Base-by-base conservation (phyloP, 1,140 invertebrate species). In the Planococcus citri region DNA sequence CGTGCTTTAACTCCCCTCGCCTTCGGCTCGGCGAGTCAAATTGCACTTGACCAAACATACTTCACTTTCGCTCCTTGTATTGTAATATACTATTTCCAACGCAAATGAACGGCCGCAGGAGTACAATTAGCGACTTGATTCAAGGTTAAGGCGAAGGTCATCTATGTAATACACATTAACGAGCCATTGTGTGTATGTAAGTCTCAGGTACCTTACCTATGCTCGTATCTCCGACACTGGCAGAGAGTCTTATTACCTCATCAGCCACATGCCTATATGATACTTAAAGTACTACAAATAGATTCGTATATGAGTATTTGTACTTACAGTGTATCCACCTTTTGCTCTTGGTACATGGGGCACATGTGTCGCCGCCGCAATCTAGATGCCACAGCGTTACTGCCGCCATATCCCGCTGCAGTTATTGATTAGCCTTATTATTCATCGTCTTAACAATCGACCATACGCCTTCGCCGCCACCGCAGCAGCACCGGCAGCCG, bases 141-240 rank as follows among this genome's bases (percentile, higher is more conserved):
- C 60, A 64, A 64, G 60, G 60, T 64, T 64, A 64, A 64, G 60
- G 60, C 60, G 60, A 64, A 64, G 60, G 60, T 64, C 60, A 27
- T n/a, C 60, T 22, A 25, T 20, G 60, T 64, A 64, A 27, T 64
- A 64, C 22, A 64, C 60, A 24, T 64, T 64, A 64, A 64, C 60
- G 60, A 64, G 21, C 24, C 20, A 64, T 64, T 27, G 60, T 64
- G 22, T 25, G 22, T 27, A 64, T 24, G 17, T 9, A 51, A 17
- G n/a, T n/a, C n/a, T n/a, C n/a, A n/a, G n/a, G n/a, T n/a, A n/a
- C n/a, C n/a, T n/a, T n/a, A 51, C 41, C 3, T 33, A 33, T 12
- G 29, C 29, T 33, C 29, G 29, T 33, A 33, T 33, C 6, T 51
- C 2, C 21, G 14, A 12, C 60, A 64, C 2, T 4, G 3, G 9